phyloP scores from a whole-genome alignment of 2,888 invertebrate genomes.

The Euspilapteryx auroguttella region DNA sequence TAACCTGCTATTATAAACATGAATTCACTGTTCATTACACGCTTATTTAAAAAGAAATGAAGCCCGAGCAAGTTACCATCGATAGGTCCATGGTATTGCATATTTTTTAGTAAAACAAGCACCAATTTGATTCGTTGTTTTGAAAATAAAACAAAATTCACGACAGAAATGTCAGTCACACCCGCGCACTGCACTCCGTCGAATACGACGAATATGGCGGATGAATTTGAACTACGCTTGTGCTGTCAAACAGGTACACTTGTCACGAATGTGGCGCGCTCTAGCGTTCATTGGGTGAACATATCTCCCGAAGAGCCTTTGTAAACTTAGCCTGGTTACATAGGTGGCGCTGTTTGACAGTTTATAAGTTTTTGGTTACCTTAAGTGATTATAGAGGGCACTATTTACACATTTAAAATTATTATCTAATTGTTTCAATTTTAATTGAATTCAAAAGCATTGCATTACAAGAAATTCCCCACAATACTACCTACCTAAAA shows the following conservation, averaged over 20 bases:
- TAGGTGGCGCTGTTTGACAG: too few relatives aligned
- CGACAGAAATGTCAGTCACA: conserved; percentile 55
- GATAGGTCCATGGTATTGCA: conserved; percentile 34
- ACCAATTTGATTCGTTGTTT: conserved; percentile 36
- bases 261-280: neutral
- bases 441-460: too few relatives aligned
- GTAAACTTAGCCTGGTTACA: too few relatives aligned
- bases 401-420: too few relatives aligned
- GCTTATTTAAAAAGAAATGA: conserved; percentile 44
- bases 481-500: too few relatives aligned
- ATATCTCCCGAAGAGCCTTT: too few relatives aligned
- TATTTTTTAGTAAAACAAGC: conserved; percentile 23
- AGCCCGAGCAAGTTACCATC: conserved; percentile 34
- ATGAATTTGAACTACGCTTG: conserved; percentile 58
- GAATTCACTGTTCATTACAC: conserved; percentile 54
- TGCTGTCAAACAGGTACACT: conserved; percentile 27
- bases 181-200: conserved; percentile 53
- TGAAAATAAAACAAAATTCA: conserved; percentile 45
- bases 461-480: too few relatives aligned
- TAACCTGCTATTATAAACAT: conserved; percentile 58
- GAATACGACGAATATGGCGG: conserved; percentile 61
- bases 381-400: too few relatives aligned
- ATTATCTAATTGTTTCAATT: too few relatives aligned
- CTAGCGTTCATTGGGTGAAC: neutral
- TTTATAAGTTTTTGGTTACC: too few relatives aligned